These are phyloP conservation scores for Tenualosa thibaudeaui DNA, from an alignment of 2,797 vertebrate genomes.

Conservation along the genomic window DNA sequence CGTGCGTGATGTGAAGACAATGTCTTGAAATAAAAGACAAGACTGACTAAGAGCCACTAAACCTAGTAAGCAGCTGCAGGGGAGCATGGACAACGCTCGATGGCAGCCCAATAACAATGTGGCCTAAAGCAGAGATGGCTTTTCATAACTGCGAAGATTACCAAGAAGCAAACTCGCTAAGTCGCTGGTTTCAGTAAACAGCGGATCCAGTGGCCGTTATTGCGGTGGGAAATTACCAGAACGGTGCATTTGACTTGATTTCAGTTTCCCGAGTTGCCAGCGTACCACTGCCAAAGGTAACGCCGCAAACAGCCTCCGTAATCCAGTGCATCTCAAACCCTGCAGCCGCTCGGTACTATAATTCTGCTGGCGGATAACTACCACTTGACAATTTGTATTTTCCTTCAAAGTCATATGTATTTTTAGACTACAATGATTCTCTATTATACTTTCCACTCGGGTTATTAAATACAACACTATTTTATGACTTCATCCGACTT, in stretches of 20 bases:
- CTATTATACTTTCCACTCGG: constrained; percentile 16
- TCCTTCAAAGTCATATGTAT: constrained; percentile 30
- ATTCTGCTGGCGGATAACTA: constrained; percentile 77
- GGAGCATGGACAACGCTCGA: constrained; percentile 19
- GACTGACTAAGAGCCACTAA: constrained; percentile 56
- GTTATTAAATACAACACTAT: constrained; percentile 4
- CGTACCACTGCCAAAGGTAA: constrained; percentile 58
- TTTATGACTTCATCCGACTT: constrained; percentile 54
- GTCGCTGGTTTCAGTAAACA: not conserved
- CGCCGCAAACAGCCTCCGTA: constrained; percentile 49
- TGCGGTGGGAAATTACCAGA: constrained; percentile 13
- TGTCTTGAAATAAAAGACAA: constrained; percentile 44
- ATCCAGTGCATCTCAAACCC: constrained; percentile 48
- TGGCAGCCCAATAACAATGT: not conserved
- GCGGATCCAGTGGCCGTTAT: not conserved
- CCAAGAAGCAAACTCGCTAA: not conserved
- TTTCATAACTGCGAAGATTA: not conserved
- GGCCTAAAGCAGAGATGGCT: constrained; percentile 9
- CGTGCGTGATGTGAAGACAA: constrained; percentile 92
- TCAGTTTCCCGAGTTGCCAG: constrained; percentile 27
- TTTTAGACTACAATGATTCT: constrained; percentile 30
- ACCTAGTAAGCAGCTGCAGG: constrained; percentile 23
- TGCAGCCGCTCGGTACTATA: constrained; percentile 73
- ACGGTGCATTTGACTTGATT: constrained; percentile 22
- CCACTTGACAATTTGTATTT: constrained; percentile 56